Percentiles rank a stretch among this genome's conserved stretches.
These are phyloP conservation scores for Philereme vetulata DNA, from an alignment of 2,888 invertebrate genomes.

Conservation along the genomic window DNA sequence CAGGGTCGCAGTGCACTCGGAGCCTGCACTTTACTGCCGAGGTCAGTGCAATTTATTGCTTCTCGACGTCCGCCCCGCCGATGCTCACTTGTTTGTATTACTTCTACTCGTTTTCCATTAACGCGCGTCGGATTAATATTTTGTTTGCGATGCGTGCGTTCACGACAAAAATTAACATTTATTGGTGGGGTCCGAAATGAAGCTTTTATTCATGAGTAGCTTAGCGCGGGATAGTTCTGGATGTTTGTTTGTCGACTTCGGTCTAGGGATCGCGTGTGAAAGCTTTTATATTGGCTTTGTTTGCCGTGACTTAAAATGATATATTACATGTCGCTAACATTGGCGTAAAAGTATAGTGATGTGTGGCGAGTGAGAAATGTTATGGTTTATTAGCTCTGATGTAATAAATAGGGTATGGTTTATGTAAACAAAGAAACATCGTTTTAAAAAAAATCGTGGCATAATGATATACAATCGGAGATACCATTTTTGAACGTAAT, in stretches of 20 bases:
- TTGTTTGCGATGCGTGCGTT: constrained; percentile 79
- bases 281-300: constrained; percentile 78
- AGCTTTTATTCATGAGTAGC: constrained; percentile 82
- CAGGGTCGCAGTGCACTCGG: constrained; percentile 30
- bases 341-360: constrained; percentile 72
- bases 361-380: constrained; percentile 62
- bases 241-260: constrained; percentile 77
- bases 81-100: constrained; percentile 75
- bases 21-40: constrained; percentile 58
- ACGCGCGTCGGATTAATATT: constrained; percentile 80
- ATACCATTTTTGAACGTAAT: too few relatives aligned
- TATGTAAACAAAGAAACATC: neutral
- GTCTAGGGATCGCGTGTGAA: constrained; percentile 79
- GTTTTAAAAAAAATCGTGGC: neutral
- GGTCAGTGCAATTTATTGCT: constrained; percentile 77
- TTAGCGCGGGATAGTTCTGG: constrained; percentile 77
- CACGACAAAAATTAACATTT: constrained; percentile 82
- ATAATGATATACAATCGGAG: too few relatives aligned
- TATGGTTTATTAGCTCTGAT: constrained; percentile 65
- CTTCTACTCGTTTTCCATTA: constrained; percentile 81
- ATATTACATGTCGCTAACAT: constrained; percentile 78
- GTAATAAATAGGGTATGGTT: constrained; percentile 44
- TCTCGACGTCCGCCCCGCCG: constrained; percentile 52
- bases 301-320: constrained; percentile 81
- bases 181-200: constrained; percentile 78